These are phyloP conservation scores for Leptinotarsa haldemani DNA, from an alignment of 2,888 invertebrate species.

Conservation along the genomic window DNA sequence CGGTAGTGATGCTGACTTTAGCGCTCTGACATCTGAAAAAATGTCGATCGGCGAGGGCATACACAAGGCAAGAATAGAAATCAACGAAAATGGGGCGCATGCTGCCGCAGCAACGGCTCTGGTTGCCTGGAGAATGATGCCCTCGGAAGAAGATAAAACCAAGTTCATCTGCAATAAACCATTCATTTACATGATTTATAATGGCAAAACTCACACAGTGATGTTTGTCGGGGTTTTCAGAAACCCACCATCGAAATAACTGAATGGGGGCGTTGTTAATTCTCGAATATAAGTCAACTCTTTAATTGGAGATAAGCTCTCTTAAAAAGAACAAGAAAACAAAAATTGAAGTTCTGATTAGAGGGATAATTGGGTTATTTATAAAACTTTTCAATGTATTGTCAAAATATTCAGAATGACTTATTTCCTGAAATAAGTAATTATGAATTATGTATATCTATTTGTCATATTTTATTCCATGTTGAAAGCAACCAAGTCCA, in stretches of 20 bases:
- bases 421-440: too few species aligned
- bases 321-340: not conserved
- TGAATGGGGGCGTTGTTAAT: not conserved
- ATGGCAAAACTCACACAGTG: conserved; percentile 73
- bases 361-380: too few species aligned
- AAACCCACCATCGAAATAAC: conserved; percentile 26
- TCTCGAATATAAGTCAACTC: not conserved
- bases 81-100: conserved; percentile 86
- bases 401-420: too few species aligned
- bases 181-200: conserved; percentile 84
- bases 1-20: conserved; percentile 68
- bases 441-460: too few species aligned
- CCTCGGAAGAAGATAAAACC: conserved; percentile 69
- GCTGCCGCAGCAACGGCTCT: conserved; percentile 89
- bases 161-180: conserved; percentile 87
- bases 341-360: not conserved
- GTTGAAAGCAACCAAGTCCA: too few species aligned
- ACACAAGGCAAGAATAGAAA: conserved; percentile 87
- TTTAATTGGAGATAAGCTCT: not conserved
- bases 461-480: too few species aligned
- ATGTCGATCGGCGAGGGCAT: conserved; percentile 70
- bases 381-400: too few species aligned
- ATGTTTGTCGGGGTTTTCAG: conserved; percentile 73
- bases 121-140: conserved; percentile 80
- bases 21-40: conserved; percentile 67